Conservation (phyloP, 2,113 vertebrate species). For the Serinus canaria region DNA sequence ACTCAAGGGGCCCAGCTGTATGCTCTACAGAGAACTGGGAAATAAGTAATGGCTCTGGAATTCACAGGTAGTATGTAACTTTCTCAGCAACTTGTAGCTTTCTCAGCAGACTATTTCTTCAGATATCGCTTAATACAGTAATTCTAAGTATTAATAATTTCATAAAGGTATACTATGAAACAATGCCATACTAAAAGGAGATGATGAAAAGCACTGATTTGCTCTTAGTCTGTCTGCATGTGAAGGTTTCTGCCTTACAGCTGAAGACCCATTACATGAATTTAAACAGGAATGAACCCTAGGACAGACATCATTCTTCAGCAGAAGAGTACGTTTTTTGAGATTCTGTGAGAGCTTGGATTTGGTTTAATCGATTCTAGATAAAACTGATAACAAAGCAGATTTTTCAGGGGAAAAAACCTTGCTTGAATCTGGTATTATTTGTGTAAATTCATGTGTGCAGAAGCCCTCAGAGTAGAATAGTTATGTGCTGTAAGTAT, state of each 20-base stretch:
- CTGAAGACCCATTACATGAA: not conserved
- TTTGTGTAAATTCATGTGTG: not conserved
- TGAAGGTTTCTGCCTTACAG: not conserved
- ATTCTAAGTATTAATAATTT: not conserved
- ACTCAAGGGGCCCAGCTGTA: not conserved
- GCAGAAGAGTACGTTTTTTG: not conserved
- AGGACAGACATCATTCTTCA: not conserved
- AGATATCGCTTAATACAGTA: not conserved
- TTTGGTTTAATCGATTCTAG: not conserved
- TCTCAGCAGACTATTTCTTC: not conserved
- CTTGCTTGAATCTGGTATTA: not conserved
- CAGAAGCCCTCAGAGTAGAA: not conserved
- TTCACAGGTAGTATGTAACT: not conserved
- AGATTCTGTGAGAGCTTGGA: not conserved
- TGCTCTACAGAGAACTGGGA: not conserved
- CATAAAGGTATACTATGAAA: not conserved
- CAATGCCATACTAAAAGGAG: not conserved
- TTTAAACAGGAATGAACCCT: not conserved
- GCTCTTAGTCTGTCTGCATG: not conserved
- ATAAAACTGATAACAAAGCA: not conserved
- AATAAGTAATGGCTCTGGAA: not conserved
- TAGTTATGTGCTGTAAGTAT: not conserved
- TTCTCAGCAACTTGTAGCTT: not conserved
- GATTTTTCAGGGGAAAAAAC: not conserved
- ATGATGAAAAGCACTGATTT: not conserved